Conservation (phyloP, 2,113 vertebrate genomes). For the Crotalus horridus region DNA sequence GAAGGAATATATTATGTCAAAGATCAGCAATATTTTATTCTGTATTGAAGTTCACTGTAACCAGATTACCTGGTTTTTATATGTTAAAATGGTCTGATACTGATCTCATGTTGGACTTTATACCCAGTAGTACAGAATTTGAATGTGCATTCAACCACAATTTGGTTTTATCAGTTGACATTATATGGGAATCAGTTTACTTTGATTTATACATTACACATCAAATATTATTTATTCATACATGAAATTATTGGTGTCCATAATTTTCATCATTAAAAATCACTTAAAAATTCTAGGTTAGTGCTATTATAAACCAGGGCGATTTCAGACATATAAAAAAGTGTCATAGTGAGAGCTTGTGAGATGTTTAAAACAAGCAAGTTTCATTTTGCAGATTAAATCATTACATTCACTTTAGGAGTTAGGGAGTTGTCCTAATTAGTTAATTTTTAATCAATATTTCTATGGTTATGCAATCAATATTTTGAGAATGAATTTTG, state of each 20-base stretch:
- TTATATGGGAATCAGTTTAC: not conserved
- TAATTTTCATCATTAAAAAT: not conserved
- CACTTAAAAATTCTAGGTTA: not conserved
- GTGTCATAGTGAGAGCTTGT: not conserved
- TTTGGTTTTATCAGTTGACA: not conserved
- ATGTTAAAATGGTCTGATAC: not conserved
- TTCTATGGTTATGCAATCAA: too few relatives aligned
- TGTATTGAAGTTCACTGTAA: not conserved
- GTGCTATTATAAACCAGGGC: not conserved
- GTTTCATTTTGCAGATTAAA: not conserved
- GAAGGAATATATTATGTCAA: not conserved
- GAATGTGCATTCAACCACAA: not conserved
- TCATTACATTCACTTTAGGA: not conserved
- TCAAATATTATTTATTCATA: not conserved
- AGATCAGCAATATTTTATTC: not conserved
- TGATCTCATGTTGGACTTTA: not conserved
- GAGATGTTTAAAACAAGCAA: not conserved
- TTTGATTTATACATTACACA: not conserved
- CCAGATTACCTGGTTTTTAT: not conserved
- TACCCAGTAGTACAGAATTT: not conserved
- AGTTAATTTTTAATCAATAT: too few relatives aligned
- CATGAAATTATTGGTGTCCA: not conserved
- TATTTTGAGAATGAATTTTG: too few relatives aligned
- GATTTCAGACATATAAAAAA: not conserved
- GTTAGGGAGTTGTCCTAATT: not conserved